phyloP scores from a whole-genome alignment of 2,113 vertebrate species.

The Triplophysa dalaica region DNA sequence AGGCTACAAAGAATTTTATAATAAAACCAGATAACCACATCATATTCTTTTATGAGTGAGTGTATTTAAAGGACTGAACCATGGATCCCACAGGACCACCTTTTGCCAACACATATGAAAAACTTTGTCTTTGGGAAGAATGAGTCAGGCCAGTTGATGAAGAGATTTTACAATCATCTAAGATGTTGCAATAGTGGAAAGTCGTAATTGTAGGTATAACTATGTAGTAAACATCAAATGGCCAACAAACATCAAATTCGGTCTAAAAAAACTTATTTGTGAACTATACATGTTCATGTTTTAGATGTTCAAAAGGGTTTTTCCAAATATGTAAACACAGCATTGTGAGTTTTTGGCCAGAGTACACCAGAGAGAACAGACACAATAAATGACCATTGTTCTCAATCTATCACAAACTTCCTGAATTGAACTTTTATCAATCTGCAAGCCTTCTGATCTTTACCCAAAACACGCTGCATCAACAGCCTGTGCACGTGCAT shows the following conservation, averaged over 20 bases:
- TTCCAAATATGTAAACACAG: neutral
- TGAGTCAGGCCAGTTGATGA: neutral
- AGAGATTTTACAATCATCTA: neutral
- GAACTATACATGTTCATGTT: too few species aligned
- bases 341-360: neutral
- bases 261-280: too few species aligned
- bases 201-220: neutral
- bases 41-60: conserved; percentile 18
- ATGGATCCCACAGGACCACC: neutral
- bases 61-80: conserved; percentile 3
- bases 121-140: neutral
- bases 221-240: too few species aligned
- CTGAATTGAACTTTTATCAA: conserved; percentile 51
- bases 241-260: too few species aligned
- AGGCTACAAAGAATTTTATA: neutral
- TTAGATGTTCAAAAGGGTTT: too few species aligned
- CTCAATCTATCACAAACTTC: conserved; percentile 51
- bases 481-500: neutral
- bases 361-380: neutral
- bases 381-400: conserved; percentile 49
- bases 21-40: conserved; percentile 13
- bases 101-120: neutral
- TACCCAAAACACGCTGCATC: neutral
- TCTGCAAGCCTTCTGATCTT: conserved; percentile 4
- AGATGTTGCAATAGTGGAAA: neutral